These are phyloP conservation scores for Meriones unguiculatus DNA, from an alignment of 2,113 vertebrate genomes.

Conservation along the genomic window DNA sequence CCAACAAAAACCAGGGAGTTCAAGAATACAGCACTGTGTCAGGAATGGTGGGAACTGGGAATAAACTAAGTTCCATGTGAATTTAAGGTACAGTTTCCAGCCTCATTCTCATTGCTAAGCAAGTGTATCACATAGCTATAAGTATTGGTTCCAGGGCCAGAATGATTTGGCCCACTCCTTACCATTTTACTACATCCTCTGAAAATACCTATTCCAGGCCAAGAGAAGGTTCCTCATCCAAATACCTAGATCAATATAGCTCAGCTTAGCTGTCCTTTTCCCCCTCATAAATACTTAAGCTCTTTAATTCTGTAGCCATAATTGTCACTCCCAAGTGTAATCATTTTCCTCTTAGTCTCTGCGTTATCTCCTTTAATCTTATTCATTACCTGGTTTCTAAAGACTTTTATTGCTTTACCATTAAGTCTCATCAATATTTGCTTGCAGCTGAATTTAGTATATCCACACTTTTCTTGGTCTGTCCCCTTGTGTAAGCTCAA, in stretches of 20 bases:
- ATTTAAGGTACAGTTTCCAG: background rate
- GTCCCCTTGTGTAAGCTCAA: background rate
- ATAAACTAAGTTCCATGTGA: background rate
- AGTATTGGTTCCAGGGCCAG: background rate
- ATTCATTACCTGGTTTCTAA: background rate
- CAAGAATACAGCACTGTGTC: background rate
- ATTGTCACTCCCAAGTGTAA: conserved; percentile 20
- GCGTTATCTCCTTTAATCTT: conserved; percentile 36
- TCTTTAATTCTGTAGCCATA: conserved; percentile 44
- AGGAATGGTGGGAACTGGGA: background rate
- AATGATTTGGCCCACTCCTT: background rate
- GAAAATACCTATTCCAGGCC: background rate
- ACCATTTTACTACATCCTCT: too few relatives aligned
- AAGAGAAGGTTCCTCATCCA: background rate
- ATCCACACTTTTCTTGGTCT: background rate
- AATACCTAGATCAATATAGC: background rate
- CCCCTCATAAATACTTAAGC: background rate
- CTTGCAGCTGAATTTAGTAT: background rate
- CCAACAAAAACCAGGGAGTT: background rate
- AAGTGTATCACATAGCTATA: background rate
- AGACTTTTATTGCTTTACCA: background rate
- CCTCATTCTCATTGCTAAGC: background rate
- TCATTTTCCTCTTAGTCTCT: background rate
- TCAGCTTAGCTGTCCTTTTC: background rate
- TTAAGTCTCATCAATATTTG: background rate